Percentiles rank a stretch among this genome's conserved stretches.
These are phyloP conservation scores for Erethizon dorsatum DNA, from an alignment of 2,797 vertebrate species.

Conservation along the genomic window DNA sequence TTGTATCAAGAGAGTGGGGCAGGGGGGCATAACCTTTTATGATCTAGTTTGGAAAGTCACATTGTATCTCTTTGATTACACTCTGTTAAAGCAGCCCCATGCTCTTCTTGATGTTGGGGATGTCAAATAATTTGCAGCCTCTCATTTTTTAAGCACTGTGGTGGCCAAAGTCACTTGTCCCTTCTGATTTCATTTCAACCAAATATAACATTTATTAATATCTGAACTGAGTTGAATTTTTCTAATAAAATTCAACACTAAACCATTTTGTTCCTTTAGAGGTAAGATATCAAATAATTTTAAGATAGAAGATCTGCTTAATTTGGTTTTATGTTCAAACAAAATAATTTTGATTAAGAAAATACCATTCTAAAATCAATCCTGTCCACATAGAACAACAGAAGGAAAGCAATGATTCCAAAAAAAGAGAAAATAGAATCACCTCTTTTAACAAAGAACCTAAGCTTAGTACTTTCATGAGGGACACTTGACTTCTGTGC, in stretches of 20 bases:
- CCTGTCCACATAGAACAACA: not conserved
- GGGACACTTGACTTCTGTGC: not conserved
- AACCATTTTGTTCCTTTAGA: not conserved
- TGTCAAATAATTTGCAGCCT: not conserved
- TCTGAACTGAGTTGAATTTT: conserved; percentile 21
- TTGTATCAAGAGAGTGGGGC: not conserved
- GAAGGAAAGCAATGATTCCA: not conserved
- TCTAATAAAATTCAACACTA: conserved; percentile 11
- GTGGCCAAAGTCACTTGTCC: not conserved
- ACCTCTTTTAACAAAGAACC: not conserved
- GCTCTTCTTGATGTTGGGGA: not conserved
- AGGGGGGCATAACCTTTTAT: not conserved
- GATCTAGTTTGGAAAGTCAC: not conserved
- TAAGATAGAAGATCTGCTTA: not conserved
- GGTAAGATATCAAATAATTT: not conserved
- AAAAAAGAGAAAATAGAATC: not conserved
- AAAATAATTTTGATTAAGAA: conserved; percentile 47
- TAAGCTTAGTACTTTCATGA: not conserved
- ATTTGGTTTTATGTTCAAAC: conserved; percentile 31
- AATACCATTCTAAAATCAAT: not conserved
- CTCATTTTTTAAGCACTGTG: conserved; percentile 10
- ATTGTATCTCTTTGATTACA: accelerated
- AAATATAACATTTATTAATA: conserved; percentile 23
- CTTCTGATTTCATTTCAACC: conserved; percentile 2
- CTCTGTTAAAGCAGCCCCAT: not conserved